phyloP scores from a whole-genome alignment of 2,888 invertebrate species.

The Smittia aterrima region DNA sequence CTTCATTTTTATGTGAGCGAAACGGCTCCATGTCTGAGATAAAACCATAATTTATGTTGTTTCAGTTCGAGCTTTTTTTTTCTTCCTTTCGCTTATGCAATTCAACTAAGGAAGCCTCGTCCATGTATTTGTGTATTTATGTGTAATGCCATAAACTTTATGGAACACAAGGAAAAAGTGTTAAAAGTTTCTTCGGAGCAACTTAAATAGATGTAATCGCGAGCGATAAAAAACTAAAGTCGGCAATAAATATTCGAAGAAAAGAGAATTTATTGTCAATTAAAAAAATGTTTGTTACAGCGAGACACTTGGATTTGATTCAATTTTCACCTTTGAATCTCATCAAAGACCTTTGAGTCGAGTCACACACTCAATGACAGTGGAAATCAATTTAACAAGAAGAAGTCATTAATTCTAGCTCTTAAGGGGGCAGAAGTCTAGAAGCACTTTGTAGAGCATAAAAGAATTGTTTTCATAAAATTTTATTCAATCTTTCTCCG shows the following conservation, averaged over 20 bases:
- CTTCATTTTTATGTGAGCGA: conserved; percentile 15
- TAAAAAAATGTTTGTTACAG: background rate
- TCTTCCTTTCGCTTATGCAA: conserved; percentile 5
- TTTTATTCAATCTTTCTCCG: conserved; percentile 3
- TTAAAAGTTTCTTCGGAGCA: background rate
- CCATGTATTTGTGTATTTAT: background rate
- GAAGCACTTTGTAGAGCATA: background rate
- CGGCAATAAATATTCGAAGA: background rate
- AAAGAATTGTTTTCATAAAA: conserved; percentile 7
- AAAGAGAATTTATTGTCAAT: background rate
- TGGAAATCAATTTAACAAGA: conserved; percentile 7
- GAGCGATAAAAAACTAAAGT: background rate
- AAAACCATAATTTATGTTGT: conserved; percentile 33
- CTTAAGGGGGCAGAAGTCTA: no score
- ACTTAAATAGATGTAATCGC: conserved; percentile 9
- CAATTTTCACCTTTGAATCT: background rate
- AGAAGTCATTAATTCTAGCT: background rate
- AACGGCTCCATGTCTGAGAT: conserved; percentile 33
- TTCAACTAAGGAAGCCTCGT: background rate
- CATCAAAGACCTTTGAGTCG: background rate
- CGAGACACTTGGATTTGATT: background rate
- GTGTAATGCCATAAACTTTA: background rate
- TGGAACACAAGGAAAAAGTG: background rate
- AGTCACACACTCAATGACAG: conserved; percentile 1
- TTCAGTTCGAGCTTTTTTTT: conserved; percentile 7